Evolutionary conservation across 2,888 invertebrate species (phyloP).

Genomic region (Aphidius colemani): DNA sequence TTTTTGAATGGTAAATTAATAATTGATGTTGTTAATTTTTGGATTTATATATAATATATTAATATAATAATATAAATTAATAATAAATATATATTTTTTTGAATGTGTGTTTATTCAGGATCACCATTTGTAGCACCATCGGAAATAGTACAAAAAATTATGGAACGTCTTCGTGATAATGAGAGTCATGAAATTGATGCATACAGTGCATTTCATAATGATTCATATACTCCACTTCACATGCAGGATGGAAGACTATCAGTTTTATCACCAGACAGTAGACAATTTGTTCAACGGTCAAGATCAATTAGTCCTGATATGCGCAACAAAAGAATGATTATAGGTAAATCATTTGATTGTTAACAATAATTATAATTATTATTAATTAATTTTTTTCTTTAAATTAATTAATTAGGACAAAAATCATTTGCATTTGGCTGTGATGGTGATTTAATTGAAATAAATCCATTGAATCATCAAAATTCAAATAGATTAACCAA

Average conservation of each 20-base stretch:
- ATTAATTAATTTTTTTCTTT: too few species aligned
- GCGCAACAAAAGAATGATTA: constrained; percentile 58
- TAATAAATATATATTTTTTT: too few species aligned
- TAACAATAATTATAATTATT: not conserved
- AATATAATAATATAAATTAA: constrained; percentile 8
- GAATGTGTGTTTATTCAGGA: constrained; percentile 61
- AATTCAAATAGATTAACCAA: constrained; percentile 12
- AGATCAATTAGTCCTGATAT: constrained; percentile 57
- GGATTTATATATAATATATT: not conserved
- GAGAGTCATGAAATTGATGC: constrained; percentile 54
- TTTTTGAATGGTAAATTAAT: not conserved
- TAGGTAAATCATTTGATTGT: constrained; percentile 43
- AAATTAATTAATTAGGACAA: constrained; percentile 43
- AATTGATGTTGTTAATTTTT: not conserved
- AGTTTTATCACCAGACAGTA: constrained; percentile 56
- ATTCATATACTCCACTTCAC: constrained; percentile 34
- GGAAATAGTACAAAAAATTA: constrained; percentile 80
- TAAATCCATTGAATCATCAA: constrained; percentile 36
- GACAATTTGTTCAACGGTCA: constrained; percentile 54
- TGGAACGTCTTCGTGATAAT: constrained; percentile 65
- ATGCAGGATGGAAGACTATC: constrained; percentile 48
- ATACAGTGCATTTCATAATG: constrained; percentile 39
- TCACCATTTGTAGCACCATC: constrained; percentile 79
- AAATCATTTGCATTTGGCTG: constrained; percentile 56
- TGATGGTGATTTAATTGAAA: constrained; percentile 55